A percentile compares a stretch with the other conserved stretches of the same genome.
phyloP scores from a whole-genome alignment of 92 coral and sea anemone species.

The Meandrina meandrites region DNA sequence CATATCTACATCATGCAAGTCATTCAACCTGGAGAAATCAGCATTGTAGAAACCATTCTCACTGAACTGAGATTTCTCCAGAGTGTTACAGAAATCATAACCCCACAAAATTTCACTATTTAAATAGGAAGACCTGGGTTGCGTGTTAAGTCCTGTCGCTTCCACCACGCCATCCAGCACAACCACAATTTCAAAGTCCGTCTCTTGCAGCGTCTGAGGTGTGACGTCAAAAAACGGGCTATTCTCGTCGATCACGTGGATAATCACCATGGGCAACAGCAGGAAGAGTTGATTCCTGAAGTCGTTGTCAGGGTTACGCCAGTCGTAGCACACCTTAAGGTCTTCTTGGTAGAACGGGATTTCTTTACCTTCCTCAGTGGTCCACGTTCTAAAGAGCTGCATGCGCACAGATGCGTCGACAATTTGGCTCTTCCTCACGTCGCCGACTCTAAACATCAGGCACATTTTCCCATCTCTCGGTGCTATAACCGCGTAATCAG shows the following conservation, averaged over 20 bases:
- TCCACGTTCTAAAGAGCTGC: constrained; percentile 66
- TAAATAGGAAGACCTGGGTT: constrained; percentile 84
- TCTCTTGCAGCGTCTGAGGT: constrained; percentile 64
- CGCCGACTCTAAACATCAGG: constrained; percentile 88
- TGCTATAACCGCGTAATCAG: constrained; percentile 78
- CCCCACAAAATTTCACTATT: constrained; percentile 96
- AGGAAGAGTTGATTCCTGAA: constrained; percentile 73
- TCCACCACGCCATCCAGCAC: constrained; percentile 93
- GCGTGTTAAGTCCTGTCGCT: constrained; percentile 94
- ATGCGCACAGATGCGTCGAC: constrained; percentile 82
- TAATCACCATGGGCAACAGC: constrained; percentile 75
- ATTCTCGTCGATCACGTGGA: constrained; percentile 82
- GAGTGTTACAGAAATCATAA: constrained; percentile 70
- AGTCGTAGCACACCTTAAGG: constrained; percentile 76
- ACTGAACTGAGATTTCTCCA: constrained; percentile 32
- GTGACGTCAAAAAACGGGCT: constrained; percentile 84
- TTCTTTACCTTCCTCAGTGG: constrained; percentile 72
- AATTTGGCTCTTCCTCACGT: constrained; percentile 84
- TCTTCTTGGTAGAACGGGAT: constrained; percentile 82
- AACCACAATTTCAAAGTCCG: constrained; percentile 81
- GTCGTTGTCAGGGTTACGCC: constrained; percentile 65
- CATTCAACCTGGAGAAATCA: constrained; percentile 70
- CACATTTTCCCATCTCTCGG: constrained; percentile 89
- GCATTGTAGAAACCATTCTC: constrained; percentile 56
- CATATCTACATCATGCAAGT: constrained; percentile 55